These are phyloP conservation scores for Scyliorhinus canicula DNA, from an alignment of 2,797 vertebrate species.

Conservation along the genomic window DNA sequence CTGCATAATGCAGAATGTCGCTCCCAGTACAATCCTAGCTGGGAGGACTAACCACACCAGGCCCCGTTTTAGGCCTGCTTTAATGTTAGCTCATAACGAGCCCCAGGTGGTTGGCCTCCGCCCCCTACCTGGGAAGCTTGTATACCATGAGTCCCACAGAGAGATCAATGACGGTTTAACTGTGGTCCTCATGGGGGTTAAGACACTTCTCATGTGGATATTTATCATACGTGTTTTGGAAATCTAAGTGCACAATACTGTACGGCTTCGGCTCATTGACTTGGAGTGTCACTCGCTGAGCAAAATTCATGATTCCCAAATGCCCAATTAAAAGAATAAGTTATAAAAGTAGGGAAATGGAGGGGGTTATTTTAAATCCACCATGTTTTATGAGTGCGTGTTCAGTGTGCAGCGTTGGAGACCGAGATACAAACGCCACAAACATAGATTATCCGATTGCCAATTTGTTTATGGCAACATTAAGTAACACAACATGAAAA, in stretches of 20 bases:
- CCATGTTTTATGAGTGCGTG: not conserved
- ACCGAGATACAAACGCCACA: not conserved
- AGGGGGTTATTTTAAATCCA: not conserved
- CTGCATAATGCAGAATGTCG: too few relatives aligned
- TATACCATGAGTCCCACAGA: too few relatives aligned
- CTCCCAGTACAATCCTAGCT: too few relatives aligned
- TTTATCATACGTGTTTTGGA: not conserved
- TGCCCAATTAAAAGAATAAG: not conserved
- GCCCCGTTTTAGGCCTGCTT: too few relatives aligned
- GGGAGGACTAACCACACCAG: too few relatives aligned
- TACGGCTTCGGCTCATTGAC: not conserved
- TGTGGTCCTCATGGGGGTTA: too few relatives aligned
- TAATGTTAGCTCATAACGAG: too few relatives aligned
- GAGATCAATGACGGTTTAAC: too few relatives aligned
- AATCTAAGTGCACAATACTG: not conserved
- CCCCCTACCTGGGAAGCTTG: too few relatives aligned
- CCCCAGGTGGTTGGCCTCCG: too few relatives aligned
- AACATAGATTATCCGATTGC: not conserved
- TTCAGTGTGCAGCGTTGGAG: not conserved
- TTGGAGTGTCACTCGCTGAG: not conserved
- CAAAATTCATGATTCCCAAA: not conserved
- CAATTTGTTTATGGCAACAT: not conserved
- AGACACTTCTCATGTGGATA: not conserved
- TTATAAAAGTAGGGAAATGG: not conserved
- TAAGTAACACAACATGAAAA: not conserved